phyloP scores from a whole-genome alignment of 1,140 invertebrate species.

The Meloidogyne hapla region DNA sequence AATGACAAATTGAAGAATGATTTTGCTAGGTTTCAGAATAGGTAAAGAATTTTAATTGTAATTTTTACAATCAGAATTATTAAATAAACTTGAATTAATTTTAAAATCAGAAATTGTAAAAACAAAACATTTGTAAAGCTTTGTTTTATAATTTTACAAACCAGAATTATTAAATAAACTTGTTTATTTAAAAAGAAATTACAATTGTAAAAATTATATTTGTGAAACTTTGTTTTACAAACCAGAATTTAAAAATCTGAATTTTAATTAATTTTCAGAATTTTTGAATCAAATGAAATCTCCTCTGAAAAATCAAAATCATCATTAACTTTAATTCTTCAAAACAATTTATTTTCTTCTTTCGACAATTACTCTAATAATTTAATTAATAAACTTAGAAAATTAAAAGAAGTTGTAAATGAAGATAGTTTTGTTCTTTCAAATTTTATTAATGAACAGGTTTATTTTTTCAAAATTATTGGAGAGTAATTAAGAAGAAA shows the following conservation, averaged over 20 bases:
- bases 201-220: no score
- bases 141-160: no score
- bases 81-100: no score
- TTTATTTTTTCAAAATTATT: constrained; percentile 11
- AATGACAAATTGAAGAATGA: constrained; percentile 56
- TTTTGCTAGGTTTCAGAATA: constrained; percentile 45
- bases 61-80: no score
- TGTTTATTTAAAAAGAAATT: no score
- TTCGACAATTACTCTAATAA: constrained; percentile 35
- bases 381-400: constrained; percentile 25
- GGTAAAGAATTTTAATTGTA: constrained; percentile 28
- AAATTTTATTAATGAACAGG: constrained; percentile 32
- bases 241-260: not conserved
- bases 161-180: no score
- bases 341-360: constrained; percentile 33
- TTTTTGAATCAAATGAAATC: constrained; percentile 32
- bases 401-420: constrained; percentile 26
- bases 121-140: no score
- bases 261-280: constrained; percentile 8
- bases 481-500: not conserved
- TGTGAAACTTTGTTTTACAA: no score
- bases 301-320: constrained; percentile 20
- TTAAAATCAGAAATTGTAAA: no score
- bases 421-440: constrained; percentile 17
- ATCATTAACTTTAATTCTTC: constrained; percentile 29